Base-by-base conservation (phyloP, 1,140 invertebrate genomes). In the Drosophila ohnishii region DNA sequence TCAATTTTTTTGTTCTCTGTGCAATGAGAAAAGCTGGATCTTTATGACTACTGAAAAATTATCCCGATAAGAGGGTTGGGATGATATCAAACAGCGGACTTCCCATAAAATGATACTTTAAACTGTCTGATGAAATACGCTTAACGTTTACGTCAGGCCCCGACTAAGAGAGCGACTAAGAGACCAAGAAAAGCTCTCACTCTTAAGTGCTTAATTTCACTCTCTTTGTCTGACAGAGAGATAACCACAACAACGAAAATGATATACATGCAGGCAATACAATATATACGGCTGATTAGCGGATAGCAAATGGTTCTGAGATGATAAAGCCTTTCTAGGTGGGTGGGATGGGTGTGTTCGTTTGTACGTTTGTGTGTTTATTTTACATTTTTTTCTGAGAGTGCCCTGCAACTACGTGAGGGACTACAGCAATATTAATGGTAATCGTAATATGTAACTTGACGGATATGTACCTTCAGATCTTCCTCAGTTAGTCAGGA, bases 401-500 rank as follows among this genome's bases (percentile, higher is more conserved):
- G 80, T 66, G 53, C 80, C 64, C 80, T 73, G 40, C 22, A 71
- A 56, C 75, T 85, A 85, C 73, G 50, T 71, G 60, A 44, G 64
- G 56, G 47, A 58, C 82, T 67, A 82, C 64, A 66, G 58, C 37
- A 53, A 64, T 75, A 84, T 55, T 63, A 44, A 80, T 74, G 69
- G 44, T 81, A 56, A 69, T 59, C 65, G 69, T 57, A 62, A 62
- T 58, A 80, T 58, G 64, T 71, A 71, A 78, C 76, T 85, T 74
- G 77, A 48, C 82, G 65, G 64, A 82, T 86, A 87, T 87, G 82
- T 90, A 90, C 89, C 89, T 90, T 90, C 72, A 90, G 62, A 74
- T 90, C 89, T 80, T 90, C 89, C 89, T 90, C 85, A 82, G 85
- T 80, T 87, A 90, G 90, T 90, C 89, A 90, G 86, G 85, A 90